Conservation (phyloP, 2,113 vertebrate genomes). For the Colossoma macropomum region DNA sequence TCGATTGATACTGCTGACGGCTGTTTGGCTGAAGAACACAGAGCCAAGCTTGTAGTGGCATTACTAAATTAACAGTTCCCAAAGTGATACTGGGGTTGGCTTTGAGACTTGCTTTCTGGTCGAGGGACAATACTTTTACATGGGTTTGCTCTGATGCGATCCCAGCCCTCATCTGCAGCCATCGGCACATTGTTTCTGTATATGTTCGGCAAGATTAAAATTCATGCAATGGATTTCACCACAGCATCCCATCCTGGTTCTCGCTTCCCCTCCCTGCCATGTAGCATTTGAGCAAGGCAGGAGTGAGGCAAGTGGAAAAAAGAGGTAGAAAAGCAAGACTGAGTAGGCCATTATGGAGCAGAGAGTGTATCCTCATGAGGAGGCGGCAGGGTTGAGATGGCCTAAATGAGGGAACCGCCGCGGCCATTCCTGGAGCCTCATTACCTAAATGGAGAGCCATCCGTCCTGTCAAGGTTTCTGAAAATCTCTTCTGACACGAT, state of each 20-base stretch:
- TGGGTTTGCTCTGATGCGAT: conserved; percentile 17
- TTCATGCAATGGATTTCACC: conserved; percentile 37
- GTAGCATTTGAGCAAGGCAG: conserved; percentile 64
- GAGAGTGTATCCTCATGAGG: conserved; percentile 75
- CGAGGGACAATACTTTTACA: conserved; percentile 24
- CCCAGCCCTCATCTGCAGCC: neutral
- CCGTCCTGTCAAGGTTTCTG: conserved; percentile 77
- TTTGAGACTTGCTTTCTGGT: conserved; percentile 44
- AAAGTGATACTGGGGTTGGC: conserved; percentile 53
- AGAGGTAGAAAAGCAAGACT: conserved; percentile 74
- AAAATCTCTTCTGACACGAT: conserved; percentile 73
- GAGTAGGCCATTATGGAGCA: conserved; percentile 78
- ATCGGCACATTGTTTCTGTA: conserved; percentile 16
- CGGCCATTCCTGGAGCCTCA: conserved; percentile 78
- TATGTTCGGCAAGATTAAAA: conserved; percentile 28
- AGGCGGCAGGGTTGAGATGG: conserved; percentile 71
- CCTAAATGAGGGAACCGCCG: conserved; percentile 77
- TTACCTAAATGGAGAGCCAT: conserved; percentile 83
- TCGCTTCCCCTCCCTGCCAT: conserved; percentile 23
- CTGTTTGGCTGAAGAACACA: conserved; percentile 26
- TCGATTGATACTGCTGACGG: conserved; percentile 28
- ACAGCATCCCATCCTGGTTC: conserved; percentile 13
- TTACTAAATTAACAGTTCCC: conserved; percentile 56
- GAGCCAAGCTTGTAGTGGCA: conserved; percentile 31
- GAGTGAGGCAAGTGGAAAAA: conserved; percentile 51